Evolutionary conservation across 2,797 vertebrate genomes (phyloP).

Genomic region (Paratrypauchen microcephalus): DNA sequence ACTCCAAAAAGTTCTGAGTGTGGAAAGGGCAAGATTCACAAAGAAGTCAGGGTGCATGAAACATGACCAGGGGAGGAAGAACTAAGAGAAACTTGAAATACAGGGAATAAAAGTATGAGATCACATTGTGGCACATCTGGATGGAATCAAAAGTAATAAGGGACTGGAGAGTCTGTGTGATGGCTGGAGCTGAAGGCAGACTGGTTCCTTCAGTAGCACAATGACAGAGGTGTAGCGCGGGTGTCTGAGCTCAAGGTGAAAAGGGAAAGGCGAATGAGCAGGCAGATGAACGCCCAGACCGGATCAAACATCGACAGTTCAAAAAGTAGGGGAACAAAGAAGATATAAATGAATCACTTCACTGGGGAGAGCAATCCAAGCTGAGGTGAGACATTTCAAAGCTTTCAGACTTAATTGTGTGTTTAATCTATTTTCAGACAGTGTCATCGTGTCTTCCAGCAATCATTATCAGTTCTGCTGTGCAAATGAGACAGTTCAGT

Average conservation of each 20-base stretch:
- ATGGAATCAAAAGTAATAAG: constrained; percentile 51
- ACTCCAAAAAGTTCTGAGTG: constrained; percentile 18
- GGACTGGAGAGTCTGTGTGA: constrained; percentile 34
- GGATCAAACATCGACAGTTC: constrained; percentile 63
- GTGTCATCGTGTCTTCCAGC: constrained; percentile 29
- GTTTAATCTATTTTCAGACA: constrained; percentile 57
- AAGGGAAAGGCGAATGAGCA: constrained; percentile 38
- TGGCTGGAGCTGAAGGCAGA: constrained; percentile 42
- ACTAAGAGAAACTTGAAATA: constrained; percentile 39
- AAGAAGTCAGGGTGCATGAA: constrained; percentile 19
- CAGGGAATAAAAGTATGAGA: constrained; percentile 26
- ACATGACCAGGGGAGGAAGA: constrained; percentile 18
- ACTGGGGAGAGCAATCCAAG: constrained; percentile 40
- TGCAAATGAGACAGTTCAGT: constrained; percentile 42
- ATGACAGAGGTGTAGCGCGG: constrained; percentile 34
- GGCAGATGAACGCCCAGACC: constrained; percentile 37
- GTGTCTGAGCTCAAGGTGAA: constrained; percentile 61
- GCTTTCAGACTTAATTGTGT: constrained; percentile 53
- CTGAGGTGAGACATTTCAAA: constrained; percentile 33
- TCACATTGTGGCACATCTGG: constrained; percentile 40
- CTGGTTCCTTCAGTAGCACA: constrained; percentile 40
- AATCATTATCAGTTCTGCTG: constrained; percentile 36
- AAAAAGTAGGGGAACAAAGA: constrained; percentile 62
- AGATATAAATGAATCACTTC: constrained; percentile 53
- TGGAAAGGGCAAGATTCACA: constrained; percentile 21